Base-by-base conservation (phyloP, 2,888 invertebrate genomes). In the Priapulus caudatus region DNA sequence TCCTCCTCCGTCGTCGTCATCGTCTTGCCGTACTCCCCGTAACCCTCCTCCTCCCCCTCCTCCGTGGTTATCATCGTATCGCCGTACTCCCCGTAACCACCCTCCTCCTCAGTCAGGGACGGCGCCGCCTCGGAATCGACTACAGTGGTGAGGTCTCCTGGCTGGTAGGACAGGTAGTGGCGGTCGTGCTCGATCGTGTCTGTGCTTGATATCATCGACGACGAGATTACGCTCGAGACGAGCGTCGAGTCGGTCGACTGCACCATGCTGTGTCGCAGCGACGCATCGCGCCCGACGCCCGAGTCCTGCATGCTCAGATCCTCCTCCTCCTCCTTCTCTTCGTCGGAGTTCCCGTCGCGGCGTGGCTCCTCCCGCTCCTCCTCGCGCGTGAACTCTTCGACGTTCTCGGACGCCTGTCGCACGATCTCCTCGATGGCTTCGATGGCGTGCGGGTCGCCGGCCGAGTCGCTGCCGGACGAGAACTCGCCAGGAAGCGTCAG, bases 381-480 rank as follows among this genome's bases (percentile, higher is more conserved):
- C n/a, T n/a, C n/a, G n/a, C n/a, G n/a, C n/a, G n/a, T n/a, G n/a
- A 33, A 33, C n/a, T 33, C 33, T n/a, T 33, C 33, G 10, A 33
- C 33, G n/a, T 33, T 33, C n/a, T 10, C 33, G n/a, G 33, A 33
- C n/a, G 33, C 33, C 33, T 33, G 33, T 33, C 33, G 33, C 10
- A 33, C 33, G n/a, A 33, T 33, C n/a, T 33, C 33, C n/a, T 33
- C 33, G n/a, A 33, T 33, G n/a, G 10, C 33, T 33, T 33, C 33
- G 10, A 33, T 33, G 33, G 33, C 10, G 10, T 33, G 33, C n/a
- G n/a, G n/a, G n/a, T n/a, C n/a, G n/a, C n/a, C n/a, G 33, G 10
- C 33, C 10, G 10, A 10, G 10, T 33, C 10, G 10, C 10, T 10
- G 33, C 33, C n/a, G 33, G 10, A 10, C 10, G 33, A 33, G n/a